phyloP scores from a whole-genome alignment of 2,888 invertebrate species.

The Copidosoma aretas region DNA sequence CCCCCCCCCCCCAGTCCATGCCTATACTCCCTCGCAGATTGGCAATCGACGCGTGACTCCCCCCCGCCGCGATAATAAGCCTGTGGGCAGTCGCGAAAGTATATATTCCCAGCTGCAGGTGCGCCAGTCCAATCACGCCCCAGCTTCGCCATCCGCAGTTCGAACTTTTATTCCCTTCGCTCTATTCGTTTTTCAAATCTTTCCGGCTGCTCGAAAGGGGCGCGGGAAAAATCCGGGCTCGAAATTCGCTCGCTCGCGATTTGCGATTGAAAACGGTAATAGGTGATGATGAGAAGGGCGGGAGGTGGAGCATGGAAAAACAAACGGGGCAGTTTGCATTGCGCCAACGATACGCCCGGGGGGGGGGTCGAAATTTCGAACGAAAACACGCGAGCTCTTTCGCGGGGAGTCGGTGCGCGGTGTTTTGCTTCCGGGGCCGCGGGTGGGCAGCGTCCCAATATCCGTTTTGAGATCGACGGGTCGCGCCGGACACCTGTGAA shows the following conservation, averaged over 20 bases:
- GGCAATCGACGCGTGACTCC: neutral
- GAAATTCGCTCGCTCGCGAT: too few species aligned
- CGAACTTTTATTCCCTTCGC: too few species aligned
- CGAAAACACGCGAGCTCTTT: neutral
- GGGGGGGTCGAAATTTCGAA: too few species aligned
- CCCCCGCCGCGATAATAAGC: neutral
- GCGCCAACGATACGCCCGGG: too few species aligned
- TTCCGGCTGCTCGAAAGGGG: too few species aligned
- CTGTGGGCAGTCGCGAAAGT: too few species aligned
- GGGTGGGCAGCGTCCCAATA: neutral
- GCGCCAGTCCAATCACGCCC: neutral
- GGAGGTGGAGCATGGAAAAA: too few species aligned
- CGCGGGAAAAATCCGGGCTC: too few species aligned
- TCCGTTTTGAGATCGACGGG: neutral
- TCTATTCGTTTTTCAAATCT: too few species aligned
- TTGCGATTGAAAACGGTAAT: neutral
- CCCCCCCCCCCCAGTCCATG: neutral
- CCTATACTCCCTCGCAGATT: neutral
- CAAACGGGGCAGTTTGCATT: too few species aligned
- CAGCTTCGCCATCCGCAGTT: neutral
- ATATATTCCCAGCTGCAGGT: too few species aligned
- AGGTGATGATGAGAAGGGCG: too few species aligned
- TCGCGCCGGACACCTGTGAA: conserved; percentile 12
- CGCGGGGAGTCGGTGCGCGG: neutral
- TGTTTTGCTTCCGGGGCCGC: neutral